phyloP scores from a whole-genome alignment of 1,140 invertebrate species.

The Colletes gigas region DNA sequence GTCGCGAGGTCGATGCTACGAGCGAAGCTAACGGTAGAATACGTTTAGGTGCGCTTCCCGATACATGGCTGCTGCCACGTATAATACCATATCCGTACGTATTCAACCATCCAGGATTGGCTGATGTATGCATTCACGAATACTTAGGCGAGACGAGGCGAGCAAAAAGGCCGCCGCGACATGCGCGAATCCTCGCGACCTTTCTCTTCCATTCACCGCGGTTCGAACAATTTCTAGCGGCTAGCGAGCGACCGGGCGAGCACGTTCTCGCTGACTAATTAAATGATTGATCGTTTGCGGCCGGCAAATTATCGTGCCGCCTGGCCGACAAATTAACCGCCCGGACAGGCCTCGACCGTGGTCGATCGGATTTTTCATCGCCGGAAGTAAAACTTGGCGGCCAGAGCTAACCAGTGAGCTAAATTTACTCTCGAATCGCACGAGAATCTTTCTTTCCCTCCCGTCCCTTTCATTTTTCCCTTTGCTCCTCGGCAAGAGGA shows the following conservation, averaged over 20 bases:
- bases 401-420: no score
- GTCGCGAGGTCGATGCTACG: slow-evolving; percentile 43
- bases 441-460: background rate
- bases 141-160: background rate
- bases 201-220: slow-evolving; percentile 43
- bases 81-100: slow-evolving; percentile 40
- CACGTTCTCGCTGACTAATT: slow-evolving; percentile 48
- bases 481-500: background rate
- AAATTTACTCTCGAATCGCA: no score
- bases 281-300: slow-evolving; percentile 52
- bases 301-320: slow-evolving; percentile 37
- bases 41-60: slow-evolving; percentile 35
- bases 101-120: slow-evolving; percentile 11
- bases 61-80: slow-evolving; percentile 4
- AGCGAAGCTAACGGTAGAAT: slow-evolving; percentile 52
- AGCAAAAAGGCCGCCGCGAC: slow-evolving; percentile 29
- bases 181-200: slow-evolving; percentile 7
- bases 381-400: no score
- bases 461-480: background rate
- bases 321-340: slow-evolving; percentile 31
- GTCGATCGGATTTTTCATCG: slow-evolving; percentile 5
- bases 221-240: slow-evolving; percentile 24
- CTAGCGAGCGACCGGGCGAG: background rate
- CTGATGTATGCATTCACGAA: slow-evolving; percentile 13
- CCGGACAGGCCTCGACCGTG: background rate